Evolutionary conservation across 2,888 invertebrate genomes (phyloP).

Genomic region (Drosophila cognata): DNA sequence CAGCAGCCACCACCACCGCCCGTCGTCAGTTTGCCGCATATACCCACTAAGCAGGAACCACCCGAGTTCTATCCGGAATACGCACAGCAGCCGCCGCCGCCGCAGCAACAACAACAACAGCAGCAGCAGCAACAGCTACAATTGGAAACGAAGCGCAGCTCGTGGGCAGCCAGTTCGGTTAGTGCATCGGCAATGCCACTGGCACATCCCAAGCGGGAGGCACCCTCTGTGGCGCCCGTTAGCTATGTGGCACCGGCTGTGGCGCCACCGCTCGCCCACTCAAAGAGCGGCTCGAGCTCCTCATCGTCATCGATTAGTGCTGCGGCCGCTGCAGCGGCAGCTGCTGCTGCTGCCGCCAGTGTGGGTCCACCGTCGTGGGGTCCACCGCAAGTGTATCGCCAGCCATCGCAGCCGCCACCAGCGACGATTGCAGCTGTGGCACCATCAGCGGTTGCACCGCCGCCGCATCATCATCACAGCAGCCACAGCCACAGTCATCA

Average conservation of each 20-base stretch:
- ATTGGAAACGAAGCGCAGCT: conserved; percentile 83
- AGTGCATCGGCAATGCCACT: conserved; percentile 82
- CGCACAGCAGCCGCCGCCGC: conserved; percentile 61
- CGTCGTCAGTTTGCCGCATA: conserved; percentile 80
- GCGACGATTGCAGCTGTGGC: conserved; percentile 33
- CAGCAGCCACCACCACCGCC: conserved; percentile 39
- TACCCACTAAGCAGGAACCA: conserved; percentile 85
- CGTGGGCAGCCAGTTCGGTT: conserved; percentile 84
- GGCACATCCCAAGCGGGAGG: conserved; percentile 84
- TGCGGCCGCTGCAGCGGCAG: conserved; percentile 77
- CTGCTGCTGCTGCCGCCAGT: conserved; percentile 79
- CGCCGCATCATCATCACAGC: conserved; percentile 70
- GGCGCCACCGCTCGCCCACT: conserved; percentile 85
- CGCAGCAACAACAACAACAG: conserved; percentile 20
- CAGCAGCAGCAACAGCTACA: conserved; percentile 55
- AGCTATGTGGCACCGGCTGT: conserved; percentile 72
- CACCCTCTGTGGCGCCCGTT: conserved; percentile 80
- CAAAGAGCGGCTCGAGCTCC: conserved; percentile 82
- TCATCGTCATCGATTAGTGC: conserved; percentile 73
- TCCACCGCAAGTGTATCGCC: conserved; percentile 84
- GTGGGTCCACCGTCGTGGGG: conserved; percentile 84
- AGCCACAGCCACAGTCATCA: conserved; percentile 55
- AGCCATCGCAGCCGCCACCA: conserved; percentile 72
- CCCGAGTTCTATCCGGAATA: conserved; percentile 84
- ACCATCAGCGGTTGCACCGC: conserved; percentile 51